phyloP scores from a whole-genome alignment of 2,797 vertebrate genomes.

The Lateolabrax maculatus region DNA sequence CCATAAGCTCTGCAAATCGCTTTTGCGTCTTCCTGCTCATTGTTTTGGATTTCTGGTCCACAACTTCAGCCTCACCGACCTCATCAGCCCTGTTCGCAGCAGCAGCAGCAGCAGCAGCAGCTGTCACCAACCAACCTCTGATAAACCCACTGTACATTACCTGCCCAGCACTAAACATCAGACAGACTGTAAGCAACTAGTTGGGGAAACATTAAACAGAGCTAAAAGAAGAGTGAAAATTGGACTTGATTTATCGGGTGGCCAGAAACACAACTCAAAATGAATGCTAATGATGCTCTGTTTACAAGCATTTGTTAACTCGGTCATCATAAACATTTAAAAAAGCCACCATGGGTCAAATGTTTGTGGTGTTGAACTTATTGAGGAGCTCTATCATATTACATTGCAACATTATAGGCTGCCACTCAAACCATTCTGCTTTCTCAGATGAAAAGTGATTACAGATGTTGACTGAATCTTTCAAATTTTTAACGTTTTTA shows the following conservation, averaged over 20 bases:
- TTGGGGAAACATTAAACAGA: background rate
- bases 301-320: background rate
- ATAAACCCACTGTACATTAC: background rate
- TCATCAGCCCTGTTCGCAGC: background rate
- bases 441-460: no score
- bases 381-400: background rate
- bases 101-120: background rate
- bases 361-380: background rate
- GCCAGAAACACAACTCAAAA: background rate
- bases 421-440: background rate
- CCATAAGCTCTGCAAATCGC: rapidly evolving
- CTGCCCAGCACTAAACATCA: background rate
- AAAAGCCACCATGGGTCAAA: background rate
- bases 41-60: constrained; percentile 19
- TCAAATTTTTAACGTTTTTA: no score
- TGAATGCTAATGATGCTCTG: background rate
- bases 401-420: background rate
- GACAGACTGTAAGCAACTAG: background rate
- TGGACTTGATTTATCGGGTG: background rate
- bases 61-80: background rate
- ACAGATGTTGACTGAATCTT: no score
- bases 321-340: background rate
- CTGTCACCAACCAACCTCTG: background rate
- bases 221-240: background rate
- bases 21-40: background rate